A percentile compares a stretch with the other conserved stretches of the same genome.
phyloP scores from a whole-genome alignment of 2,797 vertebrate species.

The Apodemus agrarius region DNA sequence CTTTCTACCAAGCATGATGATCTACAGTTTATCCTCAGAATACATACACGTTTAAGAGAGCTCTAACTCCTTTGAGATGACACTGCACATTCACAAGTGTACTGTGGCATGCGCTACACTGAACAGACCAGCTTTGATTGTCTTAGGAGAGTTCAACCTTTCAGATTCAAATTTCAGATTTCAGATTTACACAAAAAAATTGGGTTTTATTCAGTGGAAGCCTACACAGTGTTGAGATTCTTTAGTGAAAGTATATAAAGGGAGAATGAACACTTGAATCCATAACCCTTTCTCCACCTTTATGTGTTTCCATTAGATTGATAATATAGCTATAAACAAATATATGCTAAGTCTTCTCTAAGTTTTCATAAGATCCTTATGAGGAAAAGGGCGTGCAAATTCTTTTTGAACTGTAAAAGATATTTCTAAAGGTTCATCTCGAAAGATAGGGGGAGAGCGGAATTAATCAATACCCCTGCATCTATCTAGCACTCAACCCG shows the following conservation, averaged over 20 bases:
- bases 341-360: background rate
- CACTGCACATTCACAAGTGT: background rate
- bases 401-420: background rate
- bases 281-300: background rate
- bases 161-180: background rate
- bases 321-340: background rate
- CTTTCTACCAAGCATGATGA: background rate
- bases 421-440: background rate
- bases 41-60: background rate
- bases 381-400: background rate
- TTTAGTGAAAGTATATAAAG: slow-evolving; percentile 36
- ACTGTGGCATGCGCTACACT: background rate
- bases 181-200: slow-evolving; percentile 27
- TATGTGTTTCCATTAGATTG: background rate
- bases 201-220: background rate
- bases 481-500: background rate
- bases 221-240: slow-evolving; percentile 9
- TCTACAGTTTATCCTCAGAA: background rate
- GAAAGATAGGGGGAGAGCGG: background rate
- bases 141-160: slow-evolving; percentile 15
- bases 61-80: background rate
- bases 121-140: background rate
- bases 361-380: background rate
- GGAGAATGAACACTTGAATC: background rate
- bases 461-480: background rate